Evolutionary conservation across 1,140 invertebrate genomes (phyloP), one percentile per base, ranked within the genome.

Genomic region (Andrena cerasifolii): DNA sequence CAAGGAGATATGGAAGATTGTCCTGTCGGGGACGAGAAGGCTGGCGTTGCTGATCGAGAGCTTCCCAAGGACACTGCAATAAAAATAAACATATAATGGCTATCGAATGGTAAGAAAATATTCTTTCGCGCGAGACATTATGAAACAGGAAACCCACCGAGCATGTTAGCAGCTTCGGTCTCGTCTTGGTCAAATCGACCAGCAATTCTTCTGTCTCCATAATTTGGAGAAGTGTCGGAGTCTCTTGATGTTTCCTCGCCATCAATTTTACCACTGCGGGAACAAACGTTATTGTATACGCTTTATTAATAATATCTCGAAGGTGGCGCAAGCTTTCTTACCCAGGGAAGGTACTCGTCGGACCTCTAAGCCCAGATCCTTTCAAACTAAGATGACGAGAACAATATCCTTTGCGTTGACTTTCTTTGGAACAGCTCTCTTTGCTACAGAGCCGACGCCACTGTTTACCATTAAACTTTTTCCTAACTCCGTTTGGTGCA

Each of bases 391-490:
- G 95, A 94, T 99, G 99, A 61, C 98, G 93, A 26, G 98, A 99
- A 92, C 99, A 99, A 92, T 95, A 99, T 8, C 99, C 99, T 78
- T 98, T 94, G 47, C 98, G 93, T 93, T 99, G 99, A 86, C 98
- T 99, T 94, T 99, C 99, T 94, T 99, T 99, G n/a, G 95, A 97
- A 93, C 99, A 99, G 70, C 97, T 97, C 89, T 98, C 97, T 91
- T 97, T 98, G 75, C 98, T 98, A 92, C 98, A 99, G 51, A 99
- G 94, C 86, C 99, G 94, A 80, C 99, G 94, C 99, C 99, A 99
- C 90, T 99, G 99, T 93, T 99, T 99, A 6, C 99, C 99, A 94
- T 99, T 99, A 92, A 99, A 99, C 93, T 99, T 99, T 93, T 99
- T 99, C 4, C 98, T 94, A 83, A 99, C 98, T 80, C 99, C 99